Percentiles rank a stretch among this genome's conserved stretches.
These are phyloP conservation scores for Orestias chungarensis DNA, from an alignment of 2,797 vertebrate species.

Conservation along the genomic window DNA sequence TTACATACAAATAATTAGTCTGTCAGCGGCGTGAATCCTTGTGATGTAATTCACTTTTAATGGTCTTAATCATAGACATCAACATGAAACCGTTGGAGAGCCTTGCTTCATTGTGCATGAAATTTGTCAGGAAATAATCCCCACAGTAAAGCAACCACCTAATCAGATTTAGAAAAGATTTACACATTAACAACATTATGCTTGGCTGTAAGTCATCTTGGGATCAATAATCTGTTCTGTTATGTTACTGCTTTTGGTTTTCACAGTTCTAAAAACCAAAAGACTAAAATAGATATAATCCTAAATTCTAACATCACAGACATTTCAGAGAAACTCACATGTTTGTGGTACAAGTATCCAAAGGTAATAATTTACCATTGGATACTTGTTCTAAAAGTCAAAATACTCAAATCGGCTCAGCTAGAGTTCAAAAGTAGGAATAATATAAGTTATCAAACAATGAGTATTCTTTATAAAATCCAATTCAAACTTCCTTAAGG, in stretches of 20 bases:
- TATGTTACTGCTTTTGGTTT: background rate
- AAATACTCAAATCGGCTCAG: no score
- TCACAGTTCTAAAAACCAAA: background rate
- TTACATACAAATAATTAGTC: conserved; percentile 68
- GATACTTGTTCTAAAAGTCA: background rate
- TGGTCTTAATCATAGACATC: conserved; percentile 47
- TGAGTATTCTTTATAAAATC: no score
- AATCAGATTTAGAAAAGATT: conserved; percentile 14
- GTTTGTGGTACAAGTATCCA: no score
- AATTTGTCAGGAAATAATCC: conserved; percentile 22
- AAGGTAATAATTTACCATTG: background rate
- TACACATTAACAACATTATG: conserved; percentile 14
- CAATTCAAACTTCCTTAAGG: no score
- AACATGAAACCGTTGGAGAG: conserved; percentile 49
- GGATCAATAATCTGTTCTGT: conserved; percentile 3
- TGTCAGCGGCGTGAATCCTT: conserved; percentile 50
- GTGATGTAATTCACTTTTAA: conserved; percentile 47
- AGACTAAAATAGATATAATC: background rate
- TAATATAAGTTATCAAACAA: no score
- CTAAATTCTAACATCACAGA: background rate
- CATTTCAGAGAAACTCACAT: background rate
- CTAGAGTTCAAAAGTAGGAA: no score
- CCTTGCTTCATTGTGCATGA: conserved; percentile 53
- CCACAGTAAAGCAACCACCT: conserved; percentile 26
- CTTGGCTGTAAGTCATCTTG: conserved; percentile 22